These are phyloP conservation scores for Amphilophus citrinellus DNA, from an alignment of 2,113 vertebrate species.

Conservation along the genomic window DNA sequence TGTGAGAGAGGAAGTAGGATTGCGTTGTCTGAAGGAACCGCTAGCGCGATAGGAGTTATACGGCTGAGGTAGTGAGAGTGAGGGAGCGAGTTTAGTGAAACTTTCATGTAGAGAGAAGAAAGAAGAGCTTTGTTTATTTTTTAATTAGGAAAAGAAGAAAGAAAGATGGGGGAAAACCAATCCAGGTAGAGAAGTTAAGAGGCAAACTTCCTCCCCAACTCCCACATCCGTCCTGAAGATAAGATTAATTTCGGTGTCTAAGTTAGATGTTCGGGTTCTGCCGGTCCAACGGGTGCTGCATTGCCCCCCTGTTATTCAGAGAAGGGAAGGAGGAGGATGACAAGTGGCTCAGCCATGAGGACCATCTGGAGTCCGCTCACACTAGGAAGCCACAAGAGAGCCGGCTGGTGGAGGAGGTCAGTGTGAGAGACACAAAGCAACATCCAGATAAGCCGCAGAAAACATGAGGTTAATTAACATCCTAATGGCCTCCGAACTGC, in stretches of 20 bases:
- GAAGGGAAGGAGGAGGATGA: constrained; percentile 15
- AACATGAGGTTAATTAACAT: not conserved
- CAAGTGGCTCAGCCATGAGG: constrained; percentile 45
- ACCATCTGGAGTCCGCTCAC: constrained; percentile 46
- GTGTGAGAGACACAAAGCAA: constrained; percentile 6
- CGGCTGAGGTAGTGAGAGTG: no score
- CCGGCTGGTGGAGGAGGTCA: constrained; percentile 47
- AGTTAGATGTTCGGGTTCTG: constrained; percentile 64
- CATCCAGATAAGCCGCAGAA: not conserved
- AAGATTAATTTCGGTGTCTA: not conserved
- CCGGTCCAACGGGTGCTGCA: constrained; percentile 60
- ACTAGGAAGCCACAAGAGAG: not conserved
- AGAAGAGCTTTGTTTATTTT: not conserved
- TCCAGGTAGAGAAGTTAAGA: not conserved
- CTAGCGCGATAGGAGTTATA: not conserved
- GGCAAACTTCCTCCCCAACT: not conserved
- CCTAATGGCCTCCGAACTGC: no score
- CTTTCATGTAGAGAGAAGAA: not conserved
- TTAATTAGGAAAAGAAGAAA: not conserved
- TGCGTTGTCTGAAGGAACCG: constrained; percentile 42
- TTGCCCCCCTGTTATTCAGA: constrained; percentile 48
- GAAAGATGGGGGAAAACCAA: not conserved
- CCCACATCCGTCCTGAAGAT: not conserved
- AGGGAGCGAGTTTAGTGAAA: no score
- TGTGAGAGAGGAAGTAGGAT: constrained; percentile 57